phyloP scores from a whole-genome alignment of 2,113 vertebrate genomes.

The Microtus montanus region DNA sequence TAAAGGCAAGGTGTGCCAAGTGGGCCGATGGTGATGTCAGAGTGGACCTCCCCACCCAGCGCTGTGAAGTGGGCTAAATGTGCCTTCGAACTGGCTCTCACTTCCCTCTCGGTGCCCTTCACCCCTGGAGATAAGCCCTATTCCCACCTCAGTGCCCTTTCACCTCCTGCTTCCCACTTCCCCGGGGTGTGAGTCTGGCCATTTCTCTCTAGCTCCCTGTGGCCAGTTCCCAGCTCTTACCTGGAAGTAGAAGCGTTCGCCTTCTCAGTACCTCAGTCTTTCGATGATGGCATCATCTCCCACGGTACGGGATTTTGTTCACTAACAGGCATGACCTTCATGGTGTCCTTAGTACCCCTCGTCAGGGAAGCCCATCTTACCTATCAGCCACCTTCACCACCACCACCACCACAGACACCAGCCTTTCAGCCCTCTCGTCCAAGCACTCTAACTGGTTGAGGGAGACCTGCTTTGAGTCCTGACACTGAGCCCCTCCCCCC shows the following conservation, averaged over 20 bases:
- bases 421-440: not conserved
- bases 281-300: not conserved
- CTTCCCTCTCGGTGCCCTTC: not conserved
- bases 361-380: not conserved
- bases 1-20: not conserved
- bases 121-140: not conserved
- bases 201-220: not conserved
- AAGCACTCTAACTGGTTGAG: not conserved
- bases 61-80: not conserved
- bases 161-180: not conserved
- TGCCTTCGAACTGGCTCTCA: not conserved
- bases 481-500: not conserved
- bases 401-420: not conserved
- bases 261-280: not conserved
- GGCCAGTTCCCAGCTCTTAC: slow-evolving; percentile 7
- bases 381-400: not conserved
- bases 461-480: not conserved
- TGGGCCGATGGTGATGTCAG: not conserved
- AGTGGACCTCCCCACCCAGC: not conserved
- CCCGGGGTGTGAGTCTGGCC: not conserved
- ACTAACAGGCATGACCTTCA: not conserved
- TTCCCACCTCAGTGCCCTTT: not conserved
- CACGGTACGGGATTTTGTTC: not conserved
- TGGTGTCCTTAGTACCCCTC: not conserved
- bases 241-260: not conserved